Conservation (phyloP, 1,140 invertebrate genomes). For the Lutraria rhynchaena region DNA sequence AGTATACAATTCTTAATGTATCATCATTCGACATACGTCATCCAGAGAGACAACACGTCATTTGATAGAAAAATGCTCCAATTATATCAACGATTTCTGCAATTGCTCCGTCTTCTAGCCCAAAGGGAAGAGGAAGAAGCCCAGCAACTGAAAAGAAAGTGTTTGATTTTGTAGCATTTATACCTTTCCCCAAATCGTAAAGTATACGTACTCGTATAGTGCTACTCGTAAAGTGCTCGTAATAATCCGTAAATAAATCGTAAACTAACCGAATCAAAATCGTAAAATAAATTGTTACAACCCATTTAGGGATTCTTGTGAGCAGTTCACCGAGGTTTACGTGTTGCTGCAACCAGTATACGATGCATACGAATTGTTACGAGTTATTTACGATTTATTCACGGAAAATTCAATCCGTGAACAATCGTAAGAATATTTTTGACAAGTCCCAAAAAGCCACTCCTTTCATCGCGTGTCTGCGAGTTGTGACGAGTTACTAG, state of each 20-base stretch:
- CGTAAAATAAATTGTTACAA: no score
- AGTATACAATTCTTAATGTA: constrained; percentile 13
- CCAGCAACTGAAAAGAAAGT: neutral
- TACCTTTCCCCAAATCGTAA: neutral
- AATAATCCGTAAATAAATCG: neutral
- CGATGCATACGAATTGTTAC: neutral
- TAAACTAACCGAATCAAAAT: no score
- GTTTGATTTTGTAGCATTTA: neutral
- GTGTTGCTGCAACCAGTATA: constrained; percentile 9
- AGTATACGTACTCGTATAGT: neutral
- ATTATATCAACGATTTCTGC: neutral
- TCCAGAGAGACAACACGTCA: constrained; percentile 19
- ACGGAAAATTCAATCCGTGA: neutral
- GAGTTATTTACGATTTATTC: no score
- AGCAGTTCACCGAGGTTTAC: constrained; percentile 2
- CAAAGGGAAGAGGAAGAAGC: neutral
- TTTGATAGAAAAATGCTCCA: neutral
- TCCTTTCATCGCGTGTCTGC: neutral
- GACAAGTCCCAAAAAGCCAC: neutral
- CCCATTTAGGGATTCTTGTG: constrained; percentile 10
- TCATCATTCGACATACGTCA: constrained; percentile 16
- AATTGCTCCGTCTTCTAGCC: neutral
- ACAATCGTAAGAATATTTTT: neutral
- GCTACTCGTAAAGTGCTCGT: neutral
- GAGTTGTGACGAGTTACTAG: neutral